Evolutionary conservation across 2,888 invertebrate genomes (phyloP), one percentile per base, ranked within the genome.

Genomic region (Eupithecia tripunctaria): DNA sequence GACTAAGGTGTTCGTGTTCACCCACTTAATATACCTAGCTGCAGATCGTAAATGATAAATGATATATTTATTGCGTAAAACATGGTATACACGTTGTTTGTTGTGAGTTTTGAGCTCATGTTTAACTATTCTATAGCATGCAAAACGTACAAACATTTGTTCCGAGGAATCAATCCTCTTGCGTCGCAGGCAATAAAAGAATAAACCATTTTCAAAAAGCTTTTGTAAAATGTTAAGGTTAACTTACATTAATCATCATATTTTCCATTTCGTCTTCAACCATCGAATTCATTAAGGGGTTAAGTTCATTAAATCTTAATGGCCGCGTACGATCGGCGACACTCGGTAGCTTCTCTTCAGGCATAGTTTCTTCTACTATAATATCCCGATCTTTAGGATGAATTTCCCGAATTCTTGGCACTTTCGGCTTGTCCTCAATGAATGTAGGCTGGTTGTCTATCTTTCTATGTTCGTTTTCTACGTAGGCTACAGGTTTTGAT

Each of bases 171-270:
- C 6, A 32, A 32, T 32, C 32, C 32, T 32, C 32, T 6, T 32
- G 32, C 32, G 32, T 32, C 32, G 32, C 32, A 32, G 32, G 32
- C 32, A 32, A 32, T 32, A 32, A 32, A 32, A 3, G 5, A 32
- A 4, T 32, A 32, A 32, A 32, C 32, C 14, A 14, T 41, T 41
- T 41, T 41, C 14, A 41, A 41, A 14, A 41, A 41, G 15, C 15
- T 41, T 41, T 41, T 41, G 3, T 41, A 41, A 38, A 38, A 38
- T 12, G 14, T 10, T 36, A 1, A n/a, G 36, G 36, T 10, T 36
- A 36, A 51, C 67, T 74, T 77, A 89, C 90, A 82, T 86, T 86
- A 3, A 79, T 82, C 90, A 91, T 91, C 21, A 91, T 82, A 38
- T 85, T 78, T 36, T 85, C 79, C 1, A 92, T 80, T 71, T 92